Evolutionary conservation across 1,140 invertebrate species (phyloP).

Genomic region (Aphelenchoides fujianensis): DNA sequence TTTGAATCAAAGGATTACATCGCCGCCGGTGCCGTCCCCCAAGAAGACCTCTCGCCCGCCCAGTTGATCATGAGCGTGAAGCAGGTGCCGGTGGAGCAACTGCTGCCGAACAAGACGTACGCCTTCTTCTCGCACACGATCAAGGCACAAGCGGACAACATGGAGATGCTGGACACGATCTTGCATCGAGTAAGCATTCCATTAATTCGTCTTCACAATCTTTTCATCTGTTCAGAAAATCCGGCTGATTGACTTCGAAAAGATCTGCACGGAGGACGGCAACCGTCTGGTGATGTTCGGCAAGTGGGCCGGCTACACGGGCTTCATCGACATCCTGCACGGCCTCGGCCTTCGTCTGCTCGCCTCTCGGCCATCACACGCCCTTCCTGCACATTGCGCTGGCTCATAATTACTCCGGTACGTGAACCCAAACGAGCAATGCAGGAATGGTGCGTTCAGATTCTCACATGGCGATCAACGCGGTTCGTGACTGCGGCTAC

Average conservation of each 20-base stretch:
- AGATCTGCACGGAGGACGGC: constrained; percentile 81
- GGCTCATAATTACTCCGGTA: constrained; percentile 95
- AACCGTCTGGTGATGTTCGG: constrained; percentile 94
- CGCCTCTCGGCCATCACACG: constrained; percentile 93
- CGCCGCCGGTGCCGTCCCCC: constrained; percentile 80
- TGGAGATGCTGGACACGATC: constrained; percentile 91
- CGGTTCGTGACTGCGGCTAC: constrained; percentile 92
- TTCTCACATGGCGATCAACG: constrained; percentile 92
- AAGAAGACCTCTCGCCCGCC: constrained; percentile 83
- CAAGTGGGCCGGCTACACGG: constrained; percentile 95
- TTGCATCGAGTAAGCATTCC: constrained; percentile 75
- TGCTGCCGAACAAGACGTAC: constrained; percentile 93
- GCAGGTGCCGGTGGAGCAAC: constrained; percentile 85
- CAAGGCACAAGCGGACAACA: constrained; percentile 96
- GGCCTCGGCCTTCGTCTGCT: constrained; percentile 86
- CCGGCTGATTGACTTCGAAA: constrained; percentile 93
- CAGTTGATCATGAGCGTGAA: constrained; percentile 95
- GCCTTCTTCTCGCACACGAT: constrained; percentile 99
- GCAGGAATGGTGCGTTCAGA: no score
- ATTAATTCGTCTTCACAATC: not conserved
- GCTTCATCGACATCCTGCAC: constrained; percentile 97
- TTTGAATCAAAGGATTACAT: constrained; percentile 73
- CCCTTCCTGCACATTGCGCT: constrained; percentile 98
- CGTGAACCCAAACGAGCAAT: no score
- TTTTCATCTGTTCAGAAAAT: constrained; percentile 70